Evolutionary conservation across 2,113 vertebrate species (phyloP), one percentile per base, ranked within the genome.

Genomic region (Rattus norvegicus): DNA sequence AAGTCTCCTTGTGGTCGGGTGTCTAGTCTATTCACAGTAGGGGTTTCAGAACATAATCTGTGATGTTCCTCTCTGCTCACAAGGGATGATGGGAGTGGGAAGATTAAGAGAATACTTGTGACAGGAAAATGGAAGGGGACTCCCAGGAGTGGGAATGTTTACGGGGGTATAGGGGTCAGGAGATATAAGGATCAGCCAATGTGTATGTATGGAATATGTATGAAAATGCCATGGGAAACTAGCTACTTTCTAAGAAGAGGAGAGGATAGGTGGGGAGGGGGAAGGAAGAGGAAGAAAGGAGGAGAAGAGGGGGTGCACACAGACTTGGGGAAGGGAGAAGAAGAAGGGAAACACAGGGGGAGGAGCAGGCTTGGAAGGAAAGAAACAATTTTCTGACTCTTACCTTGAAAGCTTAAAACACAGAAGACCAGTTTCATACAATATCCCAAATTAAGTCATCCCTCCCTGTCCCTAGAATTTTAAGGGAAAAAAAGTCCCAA

Each of bases 401-500:
- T 88, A 94, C 73, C 80, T 49, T 69, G 52, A 84, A 96, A 94
- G 11, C 30, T 28, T 67, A 17, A 92, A 92, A 92, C 72, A 56
- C 76, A 79, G 43, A 93, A 94, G 89, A 72, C 10, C n/a, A 76
- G 72, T 69, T 88, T 54, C 63, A 77, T 54, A 92, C 86, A 47
- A n/a, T 28, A 83, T 9, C 9, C 33, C 94, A 80, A n/a, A 63
- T 67, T 83, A 80, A 54, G 54, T 30, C 47, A 88, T 61, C 70
- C 28, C 30, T 70, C 19, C 59, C 69, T 67, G 33, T 88, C 75
- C 90, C 84, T 83, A 43, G 36, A 59, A 63, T 70, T 67, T 77
- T 89, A 94, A 86, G 80, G 9, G 69, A 70, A 39, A 12, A 94
- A 39, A 87, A 83, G 61, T 72, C 56, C 81, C 89, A 90, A 79